These are phyloP conservation scores for Stigmatopora argus DNA, from an alignment of 2,113 vertebrate species.

Conservation along the genomic window DNA sequence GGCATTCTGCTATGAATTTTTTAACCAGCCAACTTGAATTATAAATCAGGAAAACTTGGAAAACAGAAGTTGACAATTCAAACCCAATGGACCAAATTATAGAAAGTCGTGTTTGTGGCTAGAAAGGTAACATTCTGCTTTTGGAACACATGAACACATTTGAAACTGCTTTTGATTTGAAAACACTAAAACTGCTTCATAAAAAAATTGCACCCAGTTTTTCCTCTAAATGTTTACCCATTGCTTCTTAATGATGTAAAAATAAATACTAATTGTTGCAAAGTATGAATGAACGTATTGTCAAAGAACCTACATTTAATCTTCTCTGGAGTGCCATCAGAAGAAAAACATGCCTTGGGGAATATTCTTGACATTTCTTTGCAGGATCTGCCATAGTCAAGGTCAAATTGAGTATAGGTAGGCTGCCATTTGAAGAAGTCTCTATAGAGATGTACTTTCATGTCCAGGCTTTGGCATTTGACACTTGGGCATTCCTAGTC, in stretches of 20 bases:
- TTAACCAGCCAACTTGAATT: not conserved
- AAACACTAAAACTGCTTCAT: no score
- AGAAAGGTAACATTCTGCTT: not conserved
- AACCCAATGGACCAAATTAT: not conserved
- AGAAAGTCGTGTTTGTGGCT: not conserved
- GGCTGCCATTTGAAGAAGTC: not conserved
- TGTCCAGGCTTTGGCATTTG: not conserved
- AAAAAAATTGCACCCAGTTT: no score
- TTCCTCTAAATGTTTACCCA: no score
- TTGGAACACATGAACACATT: no score
- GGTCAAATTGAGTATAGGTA: not conserved
- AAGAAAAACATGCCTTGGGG: not conserved
- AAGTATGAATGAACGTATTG: not conserved
- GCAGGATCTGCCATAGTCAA: not conserved
- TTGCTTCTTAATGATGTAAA: not conserved
- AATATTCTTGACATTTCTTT: not conserved
- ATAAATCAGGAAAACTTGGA: not conserved
- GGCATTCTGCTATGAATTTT: not conserved
- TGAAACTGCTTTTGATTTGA: no score
- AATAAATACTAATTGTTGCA: not conserved
- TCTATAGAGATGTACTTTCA: not conserved
- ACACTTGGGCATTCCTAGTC: not conserved
- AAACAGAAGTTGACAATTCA: not conserved
- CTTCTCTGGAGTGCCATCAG: not conserved
- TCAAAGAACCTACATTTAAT: not conserved